Evolutionary conservation across 23 tunicate species (phyloP), one percentile per base, ranked within the genome.

Genomic region (Oikopleura dioica): DNA sequence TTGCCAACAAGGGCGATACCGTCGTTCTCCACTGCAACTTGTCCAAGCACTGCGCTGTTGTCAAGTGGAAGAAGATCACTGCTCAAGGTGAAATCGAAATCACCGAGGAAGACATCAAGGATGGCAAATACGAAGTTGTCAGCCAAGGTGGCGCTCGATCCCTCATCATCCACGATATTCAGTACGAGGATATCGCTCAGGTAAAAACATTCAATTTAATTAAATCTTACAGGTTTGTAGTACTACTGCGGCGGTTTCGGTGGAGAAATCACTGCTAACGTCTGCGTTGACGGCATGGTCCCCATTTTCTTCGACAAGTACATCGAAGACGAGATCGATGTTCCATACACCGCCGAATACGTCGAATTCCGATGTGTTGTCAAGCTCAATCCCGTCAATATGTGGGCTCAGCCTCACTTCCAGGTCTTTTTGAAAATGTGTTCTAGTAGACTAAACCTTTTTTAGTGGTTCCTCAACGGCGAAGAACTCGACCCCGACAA

Each of bases 241-340:
- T 89, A 89, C 82, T 68, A 75, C 4, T 31, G 82, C n/a, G 77
- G 76, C 4, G 89, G 89, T 1, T 79, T 81, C 23, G 96, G 89
- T 35, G 96, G 89, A 37, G 59, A 76, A 1, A 79, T 21, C 77
- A 81, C 86, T 1, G 85, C 84, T 29, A 87, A 84, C 38, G 72
- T 89, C 35, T 81, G 84, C 30, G 83, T 89, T 1, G 89, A 84
- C 77, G 96, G 96, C 67, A 87, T 88, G 76, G 85, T 81, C 36
- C 95, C 95, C 23, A 87, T 85, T 1, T 77, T 83, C 36, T 83
- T 88, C 38, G 67, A 77, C 37, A 79, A 81, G 38, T 37, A 82
- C 24, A 35, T 88, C 23, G 28, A 36, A 16, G 81, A 78, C 37
- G 76, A 37, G 16, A 44, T 44, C n/a, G 80, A 77, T 30, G 68